A percentile compares a stretch with the other conserved stretches of the same genome.
These are phyloP conservation scores for Scopus umbretta DNA, from an alignment of 2,113 vertebrate species.

Conservation along the genomic window DNA sequence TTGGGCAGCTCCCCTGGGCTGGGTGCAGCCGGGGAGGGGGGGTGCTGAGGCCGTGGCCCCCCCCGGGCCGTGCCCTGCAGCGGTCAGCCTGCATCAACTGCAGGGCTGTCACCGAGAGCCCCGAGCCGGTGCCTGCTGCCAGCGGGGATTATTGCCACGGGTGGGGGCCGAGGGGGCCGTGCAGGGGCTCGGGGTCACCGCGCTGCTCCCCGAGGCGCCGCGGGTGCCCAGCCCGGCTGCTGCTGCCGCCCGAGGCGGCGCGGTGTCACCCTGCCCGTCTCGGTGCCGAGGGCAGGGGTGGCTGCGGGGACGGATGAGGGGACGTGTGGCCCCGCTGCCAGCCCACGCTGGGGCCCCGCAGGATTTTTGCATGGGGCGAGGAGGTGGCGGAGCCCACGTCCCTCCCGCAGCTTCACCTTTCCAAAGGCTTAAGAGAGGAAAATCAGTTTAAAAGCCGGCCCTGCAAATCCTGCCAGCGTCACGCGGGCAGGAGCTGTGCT, in stretches of 20 bases:
- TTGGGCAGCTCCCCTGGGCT: neutral
- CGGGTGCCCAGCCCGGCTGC: fast-evolving
- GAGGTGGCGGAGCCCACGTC: neutral
- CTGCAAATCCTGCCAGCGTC: neutral
- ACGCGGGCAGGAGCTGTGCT: neutral
- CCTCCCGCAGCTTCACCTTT: neutral
- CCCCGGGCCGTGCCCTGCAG: neutral
- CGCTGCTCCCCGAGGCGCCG: neutral
- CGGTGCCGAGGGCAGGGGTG: neutral
- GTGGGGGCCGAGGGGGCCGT: neutral
- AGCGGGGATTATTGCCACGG: fast-evolving
- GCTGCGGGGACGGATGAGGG: fast-evolving
- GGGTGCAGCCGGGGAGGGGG: neutral
- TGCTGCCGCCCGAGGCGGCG: fast-evolving
- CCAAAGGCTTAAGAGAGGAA: neutral
- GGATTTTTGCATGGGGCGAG: neutral
- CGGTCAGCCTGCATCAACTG: neutral
- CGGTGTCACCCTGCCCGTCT: neutral
- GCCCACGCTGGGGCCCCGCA: fast-evolving
- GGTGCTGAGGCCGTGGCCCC: neutral
- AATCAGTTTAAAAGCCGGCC: neutral
- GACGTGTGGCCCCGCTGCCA: neutral
- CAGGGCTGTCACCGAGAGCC: neutral
- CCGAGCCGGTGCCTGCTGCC: neutral
- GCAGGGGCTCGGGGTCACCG: neutral